Evolutionary conservation across 1,140 invertebrate species (phyloP).

Genomic region (Drosophila paulistorum): DNA sequence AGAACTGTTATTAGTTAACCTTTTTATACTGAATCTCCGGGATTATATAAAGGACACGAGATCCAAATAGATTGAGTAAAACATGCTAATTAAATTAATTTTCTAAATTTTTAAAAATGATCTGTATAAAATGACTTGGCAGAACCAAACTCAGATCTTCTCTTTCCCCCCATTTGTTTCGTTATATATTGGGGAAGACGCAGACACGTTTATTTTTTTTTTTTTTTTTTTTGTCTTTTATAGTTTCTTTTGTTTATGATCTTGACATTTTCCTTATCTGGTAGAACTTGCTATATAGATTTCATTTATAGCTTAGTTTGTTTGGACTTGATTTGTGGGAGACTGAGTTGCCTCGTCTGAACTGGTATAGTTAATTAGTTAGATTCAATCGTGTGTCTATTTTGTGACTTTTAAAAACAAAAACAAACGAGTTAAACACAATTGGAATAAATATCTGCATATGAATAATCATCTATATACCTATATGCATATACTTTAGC

Average conservation of each 20-base stretch:
- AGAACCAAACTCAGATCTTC: background rate
- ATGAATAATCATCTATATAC: background rate
- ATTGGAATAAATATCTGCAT: background rate
- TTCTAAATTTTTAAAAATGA: background rate
- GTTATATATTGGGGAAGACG: background rate
- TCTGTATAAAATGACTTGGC: background rate
- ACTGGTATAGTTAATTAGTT: conserved; percentile 66
- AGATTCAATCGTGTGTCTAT: conserved; percentile 30
- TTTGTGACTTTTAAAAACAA: conserved; percentile 42
- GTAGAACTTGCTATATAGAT: conserved; percentile 64
- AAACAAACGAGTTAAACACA: conserved; percentile 43
- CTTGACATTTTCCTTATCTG: conserved; percentile 72
- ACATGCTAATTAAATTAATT: background rate
- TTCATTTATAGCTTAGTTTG: conserved; percentile 36
- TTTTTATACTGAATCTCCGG: no score
- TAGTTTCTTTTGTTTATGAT: conserved; percentile 58
- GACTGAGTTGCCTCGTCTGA: conserved; percentile 24
- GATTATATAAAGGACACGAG: no score
- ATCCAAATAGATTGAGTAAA: background rate
- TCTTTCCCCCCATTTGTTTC: background rate
- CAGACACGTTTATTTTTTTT: conserved; percentile 21
- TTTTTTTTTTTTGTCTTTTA: conserved; percentile 14
- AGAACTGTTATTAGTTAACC: no score
- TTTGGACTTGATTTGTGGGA: conserved; percentile 17
- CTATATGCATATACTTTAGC: background rate